Evolutionary conservation across 2,113 vertebrate species (phyloP), one percentile per base, ranked within the genome.

Genomic region (Gymnorhina tibicen): DNA sequence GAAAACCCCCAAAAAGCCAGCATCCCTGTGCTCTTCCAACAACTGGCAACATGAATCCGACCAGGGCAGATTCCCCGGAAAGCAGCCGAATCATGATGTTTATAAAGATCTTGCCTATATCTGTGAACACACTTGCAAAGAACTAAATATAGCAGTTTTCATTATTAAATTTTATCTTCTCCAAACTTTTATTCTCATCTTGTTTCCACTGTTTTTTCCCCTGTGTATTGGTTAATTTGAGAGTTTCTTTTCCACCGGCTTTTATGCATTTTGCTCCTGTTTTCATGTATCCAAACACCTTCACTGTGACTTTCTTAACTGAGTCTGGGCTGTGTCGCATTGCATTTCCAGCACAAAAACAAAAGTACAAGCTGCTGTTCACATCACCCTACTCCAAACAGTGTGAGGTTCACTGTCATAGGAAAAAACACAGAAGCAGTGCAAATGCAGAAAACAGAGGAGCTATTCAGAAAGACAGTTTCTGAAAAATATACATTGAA

Each of bases 401-500:
- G 52, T 2, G 1, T 5, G 19, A 83, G 30, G 39, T 30, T 84
- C 74, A 78, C 35, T 52, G 39, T 32, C 37, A 60, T 0, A 52
- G 47, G 28, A 62, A 64, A 84, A 73, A 91, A 14, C 3, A 4
- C 32, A 89, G 30, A 42, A 87, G 58, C 50, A 44, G 56, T 52
- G 7, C 11, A 95, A 85, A 56, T 46, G 85, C 56, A 89, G 52
- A 85, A 95, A 91, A 89, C 85, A 96, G 92, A 80, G 56, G 46
- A 97, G 86, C 80, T 97, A 66, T 92, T 85, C 80, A 87, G 78
- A 95, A 95, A 96, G 78, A 97, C 78, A 89, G 95, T 87, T 97
- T 96, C 94, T 97, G 95, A 94, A 96, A 97, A 98, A 93, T 78
- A 87, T 46, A 97, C 89, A 93, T 27, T 94, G 77, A 96, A 93